These are phyloP conservation scores for Oncorhynchus clarkii DNA, from an alignment of 2,113 vertebrate species.

Conservation along the genomic window DNA sequence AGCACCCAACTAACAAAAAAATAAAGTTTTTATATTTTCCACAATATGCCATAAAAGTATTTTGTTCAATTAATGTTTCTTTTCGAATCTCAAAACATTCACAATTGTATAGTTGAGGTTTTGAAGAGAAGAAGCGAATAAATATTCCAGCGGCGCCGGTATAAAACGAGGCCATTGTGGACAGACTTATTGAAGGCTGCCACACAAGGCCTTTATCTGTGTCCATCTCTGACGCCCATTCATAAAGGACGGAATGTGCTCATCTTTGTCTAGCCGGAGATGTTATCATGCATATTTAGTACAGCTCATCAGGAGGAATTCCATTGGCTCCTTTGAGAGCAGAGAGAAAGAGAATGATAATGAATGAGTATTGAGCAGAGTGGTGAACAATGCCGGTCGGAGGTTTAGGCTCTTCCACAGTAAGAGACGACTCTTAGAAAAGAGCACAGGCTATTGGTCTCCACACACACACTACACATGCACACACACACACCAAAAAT, in stretches of 20 bases:
- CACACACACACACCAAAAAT: not conserved
- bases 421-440: too few species aligned
- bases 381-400: too few species aligned
- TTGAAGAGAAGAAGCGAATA: slow-evolving; percentile 39
- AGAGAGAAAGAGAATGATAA: too few species aligned
- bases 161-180: slow-evolving; percentile 18
- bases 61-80: not conserved
- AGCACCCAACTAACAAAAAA: too few species aligned
- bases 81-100: slow-evolving; percentile 12
- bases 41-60: not conserved
- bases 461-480: too few species aligned
- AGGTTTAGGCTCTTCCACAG: too few species aligned
- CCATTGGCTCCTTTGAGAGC: not conserved
- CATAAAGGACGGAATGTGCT: slow-evolving; percentile 1
- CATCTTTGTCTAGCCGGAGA: slow-evolving; percentile 9
- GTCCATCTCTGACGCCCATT: slow-evolving; percentile 6
- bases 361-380: too few species aligned
- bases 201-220: slow-evolving; percentile 29
- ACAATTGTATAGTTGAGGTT: slow-evolving; percentile 25
- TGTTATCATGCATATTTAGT: not conserved
- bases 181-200: slow-evolving; percentile 31
- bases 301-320: not conserved
- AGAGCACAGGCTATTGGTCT: not conserved
- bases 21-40: not conserved
- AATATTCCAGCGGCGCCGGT: slow-evolving; percentile 30